A percentile compares a stretch with the other conserved stretches of the same genome.
These are phyloP conservation scores for Sitobion miscanthi DNA, from an alignment of 1,140 invertebrate genomes.

Conservation along the genomic window DNA sequence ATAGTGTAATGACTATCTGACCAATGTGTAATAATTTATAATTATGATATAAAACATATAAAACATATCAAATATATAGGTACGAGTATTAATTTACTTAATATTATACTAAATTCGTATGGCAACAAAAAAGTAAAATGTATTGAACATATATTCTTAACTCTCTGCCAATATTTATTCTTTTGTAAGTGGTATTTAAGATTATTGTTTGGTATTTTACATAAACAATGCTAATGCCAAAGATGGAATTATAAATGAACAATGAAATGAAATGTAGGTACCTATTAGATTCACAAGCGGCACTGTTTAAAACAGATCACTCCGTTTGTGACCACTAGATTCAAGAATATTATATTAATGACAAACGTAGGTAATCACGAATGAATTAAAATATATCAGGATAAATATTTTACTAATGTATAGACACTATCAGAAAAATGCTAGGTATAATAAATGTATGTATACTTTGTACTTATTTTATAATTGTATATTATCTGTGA, in stretches of 20 bases:
- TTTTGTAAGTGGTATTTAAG: not conserved
- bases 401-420: not conserved
- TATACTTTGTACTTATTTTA: not conserved
- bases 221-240: not conserved
- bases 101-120: not conserved
- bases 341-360: not conserved
- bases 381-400: not conserved
- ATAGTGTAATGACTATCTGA: not conserved
- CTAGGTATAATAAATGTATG: not conserved
- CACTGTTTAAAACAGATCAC: too few relatives aligned
- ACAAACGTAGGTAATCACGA: not conserved
- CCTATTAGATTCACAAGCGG: too few relatives aligned
- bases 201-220: not conserved
- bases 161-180: not conserved
- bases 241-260: not conserved
- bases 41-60: not conserved
- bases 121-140: not conserved
- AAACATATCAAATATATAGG: not conserved
- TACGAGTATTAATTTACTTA: not conserved
- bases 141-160: not conserved
- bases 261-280: too few relatives aligned
- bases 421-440: not conserved
- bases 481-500: too few relatives aligned
- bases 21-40: constrained; percentile 8
- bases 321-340: not conserved